Conservation (phyloP, 2,888 invertebrate genomes). For the Arctia plantaginis region DNA sequence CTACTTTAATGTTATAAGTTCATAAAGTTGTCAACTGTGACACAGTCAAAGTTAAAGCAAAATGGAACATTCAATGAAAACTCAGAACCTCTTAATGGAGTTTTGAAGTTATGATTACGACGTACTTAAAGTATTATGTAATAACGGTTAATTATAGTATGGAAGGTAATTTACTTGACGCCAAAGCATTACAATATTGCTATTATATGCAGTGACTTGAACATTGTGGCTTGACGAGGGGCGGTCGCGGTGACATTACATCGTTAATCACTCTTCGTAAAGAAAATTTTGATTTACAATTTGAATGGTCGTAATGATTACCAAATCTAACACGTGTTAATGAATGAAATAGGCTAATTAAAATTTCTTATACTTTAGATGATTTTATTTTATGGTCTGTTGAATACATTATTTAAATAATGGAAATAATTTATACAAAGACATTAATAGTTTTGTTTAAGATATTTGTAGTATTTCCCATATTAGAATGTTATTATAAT, state of each 20-base stretch:
- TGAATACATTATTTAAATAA: slow-evolving; percentile 1
- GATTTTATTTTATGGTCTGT: slow-evolving; percentile 3
- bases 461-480: not conserved
- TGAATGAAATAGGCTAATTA: slow-evolving; percentile 77
- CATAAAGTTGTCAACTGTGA: slow-evolving; percentile 10
- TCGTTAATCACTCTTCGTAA: slow-evolving; percentile 81
- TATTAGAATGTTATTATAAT: too few species aligned
- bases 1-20: slow-evolving; percentile 9
- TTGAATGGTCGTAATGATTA: slow-evolving; percentile 74
- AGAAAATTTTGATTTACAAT: slow-evolving; percentile 84
- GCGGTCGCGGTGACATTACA: slow-evolving; percentile 74
- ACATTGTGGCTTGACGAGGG: slow-evolving; percentile 75
- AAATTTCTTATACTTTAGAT: slow-evolving; percentile 54
- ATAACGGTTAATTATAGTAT: slow-evolving; percentile 73
- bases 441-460: not conserved
- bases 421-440: not conserved
- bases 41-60: slow-evolving; percentile 26
- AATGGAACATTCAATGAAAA: slow-evolving; percentile 46
- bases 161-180: slow-evolving; percentile 79
- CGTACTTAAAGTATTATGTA: slow-evolving; percentile 59
- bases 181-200: slow-evolving; percentile 77
- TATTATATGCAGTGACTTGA: slow-evolving; percentile 83
- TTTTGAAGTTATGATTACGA: slow-evolving; percentile 45
- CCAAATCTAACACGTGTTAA: slow-evolving; percentile 73
- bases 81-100: slow-evolving; percentile 39